Evolutionary conservation across 2,113 vertebrate species (phyloP).

Genomic region (Tympanuchus pallidicinctus): DNA sequence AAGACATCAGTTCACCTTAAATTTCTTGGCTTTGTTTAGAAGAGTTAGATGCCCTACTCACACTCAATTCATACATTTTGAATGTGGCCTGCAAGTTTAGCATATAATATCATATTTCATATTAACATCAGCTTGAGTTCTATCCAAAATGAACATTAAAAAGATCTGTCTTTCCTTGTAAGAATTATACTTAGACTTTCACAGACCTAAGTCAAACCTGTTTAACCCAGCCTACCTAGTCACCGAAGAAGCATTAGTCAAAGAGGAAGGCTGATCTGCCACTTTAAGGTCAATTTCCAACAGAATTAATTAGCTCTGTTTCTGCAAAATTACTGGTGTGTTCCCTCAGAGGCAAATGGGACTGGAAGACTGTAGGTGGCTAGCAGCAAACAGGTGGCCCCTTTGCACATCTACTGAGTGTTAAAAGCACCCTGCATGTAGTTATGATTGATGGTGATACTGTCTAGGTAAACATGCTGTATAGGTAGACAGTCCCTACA

Average conservation of each 20-base stretch:
- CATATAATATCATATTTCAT: neutral
- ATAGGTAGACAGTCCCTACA: neutral
- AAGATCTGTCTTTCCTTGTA: neutral
- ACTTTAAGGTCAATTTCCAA: neutral
- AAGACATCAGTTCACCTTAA: neutral
- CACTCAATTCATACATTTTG: neutral
- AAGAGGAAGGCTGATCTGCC: neutral
- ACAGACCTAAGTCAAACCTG: neutral
- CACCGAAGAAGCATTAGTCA: neutral
- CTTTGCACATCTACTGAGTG: neutral
- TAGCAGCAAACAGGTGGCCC: neutral
- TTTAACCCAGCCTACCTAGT: neutral
- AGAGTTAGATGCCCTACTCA: neutral
- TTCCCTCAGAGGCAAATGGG: neutral
- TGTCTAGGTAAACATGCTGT: constrained; percentile 5
- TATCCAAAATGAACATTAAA: neutral
- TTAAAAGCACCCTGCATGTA: neutral
- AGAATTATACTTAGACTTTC: neutral
- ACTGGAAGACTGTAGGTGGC: neutral
- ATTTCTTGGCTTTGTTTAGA: constrained; percentile 2
- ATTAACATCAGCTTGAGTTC: neutral
- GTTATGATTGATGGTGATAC: neutral
- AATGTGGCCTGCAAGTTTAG: neutral
- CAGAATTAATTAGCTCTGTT: neutral
- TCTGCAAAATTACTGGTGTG: neutral